Conservation (phyloP, 2,797 vertebrate genomes). For the Eremophila alpestris region DNA sequence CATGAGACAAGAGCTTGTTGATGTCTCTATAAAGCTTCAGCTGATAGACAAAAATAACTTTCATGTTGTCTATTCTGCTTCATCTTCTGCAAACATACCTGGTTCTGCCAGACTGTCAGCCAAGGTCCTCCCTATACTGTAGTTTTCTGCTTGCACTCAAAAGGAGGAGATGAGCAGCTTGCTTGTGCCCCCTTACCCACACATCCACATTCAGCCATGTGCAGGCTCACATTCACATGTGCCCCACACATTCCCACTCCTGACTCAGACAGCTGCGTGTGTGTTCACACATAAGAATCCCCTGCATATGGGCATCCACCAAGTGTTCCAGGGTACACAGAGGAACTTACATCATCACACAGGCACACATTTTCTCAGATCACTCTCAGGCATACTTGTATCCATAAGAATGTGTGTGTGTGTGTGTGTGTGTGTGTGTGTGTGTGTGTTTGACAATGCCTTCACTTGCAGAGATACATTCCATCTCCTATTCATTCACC, state of each 20-base stretch:
- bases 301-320: not conserved
- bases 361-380: not conserved
- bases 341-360: accelerated
- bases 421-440: not conserved
- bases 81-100: conserved; percentile 23
- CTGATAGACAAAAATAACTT: conserved; percentile 67
- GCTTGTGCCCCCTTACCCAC: not conserved
- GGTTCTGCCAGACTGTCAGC: conserved; percentile 23
- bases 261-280: accelerated
- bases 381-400: not conserved
- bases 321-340: not conserved
- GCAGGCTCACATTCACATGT: accelerated
- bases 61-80: conserved; percentile 4
- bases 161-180: not conserved
- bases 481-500: not conserved
- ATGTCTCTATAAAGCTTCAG: conserved; percentile 67
- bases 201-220: not conserved
- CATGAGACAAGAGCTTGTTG: conserved; percentile 59
- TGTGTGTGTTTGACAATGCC: not conserved
- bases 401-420: not conserved
- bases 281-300: not conserved
- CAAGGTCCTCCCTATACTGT: not conserved
- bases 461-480: not conserved
- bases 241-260: not conserved
- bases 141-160: not conserved